Evolutionary conservation across 1,140 invertebrate genomes (phyloP).

Genomic region (Elymnias hypermnestra): DNA sequence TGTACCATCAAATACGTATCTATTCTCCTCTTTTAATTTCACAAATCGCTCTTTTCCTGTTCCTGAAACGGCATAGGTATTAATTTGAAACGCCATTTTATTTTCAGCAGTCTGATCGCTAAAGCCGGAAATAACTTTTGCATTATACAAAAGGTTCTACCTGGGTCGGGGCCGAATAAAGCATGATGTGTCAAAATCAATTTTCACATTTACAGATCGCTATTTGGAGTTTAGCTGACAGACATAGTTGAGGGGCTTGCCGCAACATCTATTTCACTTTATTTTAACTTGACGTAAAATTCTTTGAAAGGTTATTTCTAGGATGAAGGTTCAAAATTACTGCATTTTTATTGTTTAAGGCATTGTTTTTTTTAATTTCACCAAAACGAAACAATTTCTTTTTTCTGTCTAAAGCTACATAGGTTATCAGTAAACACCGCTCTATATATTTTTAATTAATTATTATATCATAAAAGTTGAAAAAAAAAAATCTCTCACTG

Average conservation of each 20-base stretch:
- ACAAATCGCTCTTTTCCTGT: not conserved
- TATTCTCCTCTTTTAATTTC: slow-evolving; percentile 1
- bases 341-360: too few relatives aligned
- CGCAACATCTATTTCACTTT: too few relatives aligned
- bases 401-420: too few relatives aligned
- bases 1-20: not conserved
- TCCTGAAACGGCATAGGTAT: slow-evolving; percentile 1
- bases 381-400: too few relatives aligned
- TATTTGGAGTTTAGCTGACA: slow-evolving; percentile 52
- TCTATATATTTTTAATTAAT: too few relatives aligned
- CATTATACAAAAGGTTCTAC: slow-evolving; percentile 48
- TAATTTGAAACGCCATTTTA: slow-evolving; percentile 43
- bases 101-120: slow-evolving; percentile 40
- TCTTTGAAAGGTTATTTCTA: too few relatives aligned
- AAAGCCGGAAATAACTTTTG: slow-evolving; percentile 53
- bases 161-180: slow-evolving; percentile 40
- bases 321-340: too few relatives aligned
- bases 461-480: too few relatives aligned
- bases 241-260: slow-evolving; percentile 21
- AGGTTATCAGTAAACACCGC: too few relatives aligned
- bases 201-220: slow-evolving; percentile 61
- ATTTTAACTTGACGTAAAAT: too few relatives aligned
- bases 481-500: too few relatives aligned
- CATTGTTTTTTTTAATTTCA: too few relatives aligned
- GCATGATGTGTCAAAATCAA: slow-evolving; percentile 62